These are phyloP conservation scores for Lissonota sp. DNA, from an alignment of 2,888 invertebrate species.

Conservation along the genomic window DNA sequence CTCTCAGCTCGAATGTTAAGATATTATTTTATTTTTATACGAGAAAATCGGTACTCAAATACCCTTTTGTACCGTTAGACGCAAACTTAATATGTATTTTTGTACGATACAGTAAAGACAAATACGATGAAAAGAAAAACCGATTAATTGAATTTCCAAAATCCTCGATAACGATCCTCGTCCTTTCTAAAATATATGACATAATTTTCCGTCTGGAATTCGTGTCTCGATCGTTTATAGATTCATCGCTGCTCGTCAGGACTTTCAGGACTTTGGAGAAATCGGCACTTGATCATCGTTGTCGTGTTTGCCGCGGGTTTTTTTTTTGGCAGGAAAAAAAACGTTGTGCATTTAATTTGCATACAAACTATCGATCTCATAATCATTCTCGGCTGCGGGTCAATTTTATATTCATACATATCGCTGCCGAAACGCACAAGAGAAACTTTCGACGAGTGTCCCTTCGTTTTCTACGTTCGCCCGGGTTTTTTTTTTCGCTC, in stretches of 20 bases:
- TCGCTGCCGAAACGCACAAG: conserved; percentile 31
- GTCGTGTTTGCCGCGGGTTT: conserved; percentile 24
- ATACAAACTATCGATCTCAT: conserved; percentile 40
- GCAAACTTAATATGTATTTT: conserved; percentile 66
- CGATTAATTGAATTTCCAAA: conserved; percentile 4
- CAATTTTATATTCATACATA: neutral
- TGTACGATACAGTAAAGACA: conserved; percentile 67
- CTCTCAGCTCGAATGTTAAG: conserved; percentile 55
- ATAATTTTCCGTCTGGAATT: neutral
- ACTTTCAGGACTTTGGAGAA: conserved; percentile 41
- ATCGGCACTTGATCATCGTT: conserved; percentile 14
- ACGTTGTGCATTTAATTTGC: conserved; percentile 26
- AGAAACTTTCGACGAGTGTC: conserved; percentile 40
- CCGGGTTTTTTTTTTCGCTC: conserved; percentile 8
- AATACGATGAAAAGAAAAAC: conserved; percentile 43
- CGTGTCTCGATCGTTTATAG: no score
- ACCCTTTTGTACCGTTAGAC: conserved; percentile 58
- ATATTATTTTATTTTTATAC: conserved; percentile 62
- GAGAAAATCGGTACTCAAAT: conserved; percentile 48
- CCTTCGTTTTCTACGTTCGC: neutral
- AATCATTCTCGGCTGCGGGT: conserved; percentile 18
- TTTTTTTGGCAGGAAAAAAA: conserved; percentile 5
- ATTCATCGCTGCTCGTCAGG: conserved; percentile 1
- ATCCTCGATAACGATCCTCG: neutral
- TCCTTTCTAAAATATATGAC: conserved; percentile 3